These are phyloP conservation scores for Epizoanthus illoricatus DNA, from an alignment of 92 coral and sea anemone genomes.

Conservation along the genomic window DNA sequence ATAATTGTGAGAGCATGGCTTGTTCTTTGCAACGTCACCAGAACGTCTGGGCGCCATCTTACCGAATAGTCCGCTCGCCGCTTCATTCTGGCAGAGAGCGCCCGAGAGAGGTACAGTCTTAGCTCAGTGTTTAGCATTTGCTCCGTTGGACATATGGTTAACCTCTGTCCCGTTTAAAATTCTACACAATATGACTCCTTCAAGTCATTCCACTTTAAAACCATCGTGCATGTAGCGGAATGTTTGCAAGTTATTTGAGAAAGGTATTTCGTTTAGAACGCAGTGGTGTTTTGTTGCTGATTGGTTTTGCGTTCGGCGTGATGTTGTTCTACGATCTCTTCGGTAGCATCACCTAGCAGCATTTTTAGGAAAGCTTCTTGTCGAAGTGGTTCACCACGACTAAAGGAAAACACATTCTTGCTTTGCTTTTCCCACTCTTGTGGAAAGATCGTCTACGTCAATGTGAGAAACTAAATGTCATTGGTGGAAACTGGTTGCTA, in stretches of 20 bases:
- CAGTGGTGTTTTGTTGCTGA: not conserved
- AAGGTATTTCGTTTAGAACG: not conserved
- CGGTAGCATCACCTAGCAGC: not conserved
- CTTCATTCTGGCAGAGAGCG: not conserved
- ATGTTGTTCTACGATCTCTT: not conserved
- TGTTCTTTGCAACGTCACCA: conserved; percentile 1
- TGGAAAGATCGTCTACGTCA: not conserved
- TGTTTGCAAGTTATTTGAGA: not conserved
- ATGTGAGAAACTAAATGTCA: not conserved
- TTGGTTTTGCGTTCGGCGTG: not conserved
- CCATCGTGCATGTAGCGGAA: not conserved
- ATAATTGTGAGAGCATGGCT: conserved; percentile 2
- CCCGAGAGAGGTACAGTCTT: not conserved
- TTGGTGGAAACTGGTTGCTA: not conserved
- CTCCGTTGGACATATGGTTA: not conserved
- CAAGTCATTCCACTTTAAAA: conserved; percentile 5
- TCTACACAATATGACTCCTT: conserved; percentile 1
- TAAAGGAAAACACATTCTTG: not conserved
- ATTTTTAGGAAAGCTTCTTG: too few relatives aligned
- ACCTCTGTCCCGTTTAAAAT: not conserved
- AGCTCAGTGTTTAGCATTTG: not conserved
- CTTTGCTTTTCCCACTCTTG: not conserved
- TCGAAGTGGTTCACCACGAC: too few relatives aligned
- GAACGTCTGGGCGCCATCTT: not conserved
- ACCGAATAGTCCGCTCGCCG: too few relatives aligned